Evolutionary conservation across 2,888 invertebrate species (phyloP).

Genomic region (Phortica magna): DNA sequence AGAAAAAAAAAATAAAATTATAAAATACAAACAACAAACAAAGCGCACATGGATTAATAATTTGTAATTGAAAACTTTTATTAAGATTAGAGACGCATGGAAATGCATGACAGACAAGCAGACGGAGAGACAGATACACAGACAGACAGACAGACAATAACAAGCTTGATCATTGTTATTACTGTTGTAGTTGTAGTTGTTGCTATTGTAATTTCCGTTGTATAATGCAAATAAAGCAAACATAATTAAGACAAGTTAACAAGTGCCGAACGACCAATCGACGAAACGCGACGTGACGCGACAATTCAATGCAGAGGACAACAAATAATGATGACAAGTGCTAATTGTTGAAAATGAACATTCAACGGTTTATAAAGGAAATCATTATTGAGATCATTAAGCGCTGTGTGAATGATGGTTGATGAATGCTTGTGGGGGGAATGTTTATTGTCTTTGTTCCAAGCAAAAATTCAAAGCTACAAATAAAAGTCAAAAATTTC

Average conservation of each 20-base stretch:
- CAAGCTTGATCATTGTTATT: neutral
- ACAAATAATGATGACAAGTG: neutral
- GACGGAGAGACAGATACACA: neutral
- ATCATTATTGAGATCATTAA: neutral
- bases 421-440: no score
- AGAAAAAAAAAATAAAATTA: conserved; percentile 4
- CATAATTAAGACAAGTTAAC: conserved; percentile 25
- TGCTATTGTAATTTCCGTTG: conserved; percentile 2
- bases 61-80: conserved; percentile 29
- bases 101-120: neutral
- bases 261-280: neutral
- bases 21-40: conserved; percentile 17
- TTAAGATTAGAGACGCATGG: conserved; percentile 1
- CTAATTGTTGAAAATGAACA: conserved; percentile 20
- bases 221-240: conserved; percentile 28
- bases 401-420: neutral
- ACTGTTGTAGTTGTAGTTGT: conserved; percentile 22
- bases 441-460: neutral
- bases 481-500: conserved; percentile 8
- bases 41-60: conserved; percentile 22
- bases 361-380: conserved; percentile 5
- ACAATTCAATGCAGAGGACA: neutral
- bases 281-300: neutral
- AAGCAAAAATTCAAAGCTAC: neutral
- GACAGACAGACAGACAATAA: neutral